Base-by-base conservation (phyloP, 2,888 invertebrate species). In the Leptinotarsa peninsularis region DNA sequence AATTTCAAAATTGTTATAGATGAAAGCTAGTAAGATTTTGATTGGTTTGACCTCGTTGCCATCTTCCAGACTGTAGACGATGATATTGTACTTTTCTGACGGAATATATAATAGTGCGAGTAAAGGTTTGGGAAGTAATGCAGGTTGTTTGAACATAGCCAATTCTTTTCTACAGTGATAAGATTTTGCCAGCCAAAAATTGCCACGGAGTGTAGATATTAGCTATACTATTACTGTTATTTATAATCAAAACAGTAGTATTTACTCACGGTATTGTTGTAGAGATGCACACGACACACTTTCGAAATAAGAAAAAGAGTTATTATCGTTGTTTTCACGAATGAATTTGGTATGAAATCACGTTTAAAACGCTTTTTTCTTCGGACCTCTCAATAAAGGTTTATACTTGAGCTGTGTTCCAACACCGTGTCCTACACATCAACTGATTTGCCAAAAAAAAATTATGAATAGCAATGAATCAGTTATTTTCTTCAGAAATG, bases 21-120 rank as follows among this genome's bases (percentile, higher is more conserved):
- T 43, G 15, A 43, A 50, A 43, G 15, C 21, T 43, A n/a, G 67
- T 67, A 17, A 43, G 7, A 43, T 49, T 49, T 67, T 18, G 21
- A 67, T 49, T 0, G 43, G 17, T 17, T 67, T 67, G 27, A 14
- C n/a, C 13, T 67, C 49, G 15, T 15, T 60, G 23, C n/a, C 4
- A 23, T 67, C 67, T 49, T 67, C 33, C 21, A 67, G 27, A 23
- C 66, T 33, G 66, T 66, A 18, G 23, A 66, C 21, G 4, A 66
- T n/a, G 43, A 23, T 4, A 43, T 43, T 4, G 43, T 33, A 66
- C 17, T 21, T 21, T 21, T 21, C 21, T 21, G 21, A 15, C 49
- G 2, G 15, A 49, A 49, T 49, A 49, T 49, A 49, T 49, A 49
- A 49, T 49, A 49, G 10, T 49, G 49, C 15, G 15, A 49, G 49